phyloP scores from a whole-genome alignment of 2,888 invertebrate genomes.

The Ectobius pallidus region DNA sequence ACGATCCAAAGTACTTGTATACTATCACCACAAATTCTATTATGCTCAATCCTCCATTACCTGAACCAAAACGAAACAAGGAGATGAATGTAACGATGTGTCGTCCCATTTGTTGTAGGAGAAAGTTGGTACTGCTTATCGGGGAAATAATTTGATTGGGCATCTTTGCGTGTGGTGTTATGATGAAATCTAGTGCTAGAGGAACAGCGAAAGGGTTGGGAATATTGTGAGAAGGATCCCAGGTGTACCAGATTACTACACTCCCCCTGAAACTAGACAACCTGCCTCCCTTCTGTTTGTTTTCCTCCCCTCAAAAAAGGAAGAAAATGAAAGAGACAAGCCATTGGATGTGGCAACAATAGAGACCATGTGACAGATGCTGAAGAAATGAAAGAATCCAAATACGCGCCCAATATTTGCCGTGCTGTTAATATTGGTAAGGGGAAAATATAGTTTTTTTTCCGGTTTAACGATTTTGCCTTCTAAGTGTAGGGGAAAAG shows the following conservation, averaged over 20 bases:
- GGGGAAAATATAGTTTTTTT: too few relatives aligned
- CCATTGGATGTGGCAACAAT: neutral
- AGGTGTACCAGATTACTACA: constrained; percentile 8
- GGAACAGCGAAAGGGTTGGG: neutral
- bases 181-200: neutral
- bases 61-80: too few relatives aligned
- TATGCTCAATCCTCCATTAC: too few relatives aligned
- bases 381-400: too few relatives aligned
- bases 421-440: too few relatives aligned
- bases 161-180: neutral
- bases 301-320: neutral
- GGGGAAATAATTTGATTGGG: constrained; percentile 18
- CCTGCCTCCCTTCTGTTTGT: neutral
- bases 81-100: too few relatives aligned
- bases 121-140: constrained; percentile 3
- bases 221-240: constrained; percentile 20
- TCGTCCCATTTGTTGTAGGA: too few relatives aligned
- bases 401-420: too few relatives aligned
- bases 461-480: too few relatives aligned
- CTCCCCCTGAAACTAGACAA: constrained; percentile 1
- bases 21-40: too few relatives aligned
- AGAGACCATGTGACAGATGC: neutral
- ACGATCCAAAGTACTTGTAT: too few relatives aligned
- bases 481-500: too few relatives aligned
- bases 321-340: neutral